These are phyloP conservation scores for Zaprionus nigranus DNA, from an alignment of 1,140 invertebrate genomes.

Conservation along the genomic window DNA sequence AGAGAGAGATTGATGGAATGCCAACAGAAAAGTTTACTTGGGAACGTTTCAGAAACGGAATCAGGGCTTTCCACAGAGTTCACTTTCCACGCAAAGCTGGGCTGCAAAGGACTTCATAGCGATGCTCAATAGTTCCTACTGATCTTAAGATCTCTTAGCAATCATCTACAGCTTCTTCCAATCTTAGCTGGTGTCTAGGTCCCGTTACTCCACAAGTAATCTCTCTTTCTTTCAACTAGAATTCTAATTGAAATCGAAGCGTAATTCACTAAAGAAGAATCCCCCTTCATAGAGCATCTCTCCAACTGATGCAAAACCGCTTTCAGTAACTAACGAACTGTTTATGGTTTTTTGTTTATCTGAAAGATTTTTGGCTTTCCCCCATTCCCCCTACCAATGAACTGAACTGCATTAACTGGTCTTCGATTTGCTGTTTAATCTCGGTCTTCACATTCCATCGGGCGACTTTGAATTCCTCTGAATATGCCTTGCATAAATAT, in stretches of 20 bases:
- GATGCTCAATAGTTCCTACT: no score
- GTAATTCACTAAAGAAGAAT: background rate
- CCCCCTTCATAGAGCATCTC: background rate
- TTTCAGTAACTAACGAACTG: constrained; percentile 1
- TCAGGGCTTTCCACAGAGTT: no score
- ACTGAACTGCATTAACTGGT: constrained; percentile 1
- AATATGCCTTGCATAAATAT: constrained; percentile 66
- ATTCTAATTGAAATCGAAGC: no score
- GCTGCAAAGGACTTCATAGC: no score
- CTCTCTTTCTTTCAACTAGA: no score
- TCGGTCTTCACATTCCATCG: constrained; percentile 59
- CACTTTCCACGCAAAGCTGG: no score
- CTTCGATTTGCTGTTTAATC: background rate
- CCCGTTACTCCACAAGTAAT: no score
- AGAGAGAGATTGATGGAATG: no score
- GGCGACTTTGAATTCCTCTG: constrained; percentile 39
- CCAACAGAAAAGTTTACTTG: no score
- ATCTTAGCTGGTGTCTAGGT: background rate
- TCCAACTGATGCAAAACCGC: background rate
- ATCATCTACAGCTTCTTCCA: background rate
- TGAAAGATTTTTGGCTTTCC: background rate
- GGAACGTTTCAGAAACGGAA: no score
- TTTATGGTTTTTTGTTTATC: background rate
- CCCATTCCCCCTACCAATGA: background rate
- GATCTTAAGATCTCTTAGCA: background rate